Evolutionary conservation across 92 coral and sea anemone genomes (phyloP).

Genomic region (Porites cylindrica): DNA sequence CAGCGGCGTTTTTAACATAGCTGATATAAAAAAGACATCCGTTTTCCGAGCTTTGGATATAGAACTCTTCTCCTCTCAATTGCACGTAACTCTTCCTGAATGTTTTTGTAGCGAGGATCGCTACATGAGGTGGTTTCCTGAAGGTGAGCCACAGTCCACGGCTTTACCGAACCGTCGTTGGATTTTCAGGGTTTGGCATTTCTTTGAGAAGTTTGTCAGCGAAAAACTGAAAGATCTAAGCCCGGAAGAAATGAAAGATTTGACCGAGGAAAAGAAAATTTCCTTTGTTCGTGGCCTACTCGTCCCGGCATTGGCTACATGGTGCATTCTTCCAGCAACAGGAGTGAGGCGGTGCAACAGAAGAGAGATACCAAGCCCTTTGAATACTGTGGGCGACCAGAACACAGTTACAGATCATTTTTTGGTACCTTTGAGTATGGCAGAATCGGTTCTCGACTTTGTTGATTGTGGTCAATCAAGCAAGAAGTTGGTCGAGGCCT

Average conservation of each 20-base stretch:
- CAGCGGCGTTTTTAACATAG: not conserved
- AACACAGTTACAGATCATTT: slow-evolving; percentile 7
- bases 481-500: not conserved
- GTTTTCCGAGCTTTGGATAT: slow-evolving; percentile 45
- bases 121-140: slow-evolving; percentile 22
- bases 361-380: not conserved
- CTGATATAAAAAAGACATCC: not conserved
- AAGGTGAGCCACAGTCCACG: not conserved
- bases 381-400: not conserved
- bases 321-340: slow-evolving; percentile 74
- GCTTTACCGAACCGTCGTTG: slow-evolving; percentile 10
- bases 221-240: not conserved
- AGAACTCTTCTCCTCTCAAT: slow-evolving; percentile 20
- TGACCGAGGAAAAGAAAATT: slow-evolving; percentile 23
- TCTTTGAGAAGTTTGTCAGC: not conserved
- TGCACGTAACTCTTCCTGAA: not conserved
- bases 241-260: not conserved
- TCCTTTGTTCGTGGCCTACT: slow-evolving; percentile 8
- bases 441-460: slow-evolving; percentile 50
- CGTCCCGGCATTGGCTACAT: slow-evolving; percentile 47
- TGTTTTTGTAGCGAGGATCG: not conserved
- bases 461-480: not conserved
- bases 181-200: slow-evolving; percentile 32
- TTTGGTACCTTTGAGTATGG: slow-evolving; percentile 56
- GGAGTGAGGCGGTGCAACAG: not conserved